Evolutionary conservation across 1,140 invertebrate genomes (phyloP), one percentile per base, ranked within the genome.

Genomic region (Drusus annulatus): DNA sequence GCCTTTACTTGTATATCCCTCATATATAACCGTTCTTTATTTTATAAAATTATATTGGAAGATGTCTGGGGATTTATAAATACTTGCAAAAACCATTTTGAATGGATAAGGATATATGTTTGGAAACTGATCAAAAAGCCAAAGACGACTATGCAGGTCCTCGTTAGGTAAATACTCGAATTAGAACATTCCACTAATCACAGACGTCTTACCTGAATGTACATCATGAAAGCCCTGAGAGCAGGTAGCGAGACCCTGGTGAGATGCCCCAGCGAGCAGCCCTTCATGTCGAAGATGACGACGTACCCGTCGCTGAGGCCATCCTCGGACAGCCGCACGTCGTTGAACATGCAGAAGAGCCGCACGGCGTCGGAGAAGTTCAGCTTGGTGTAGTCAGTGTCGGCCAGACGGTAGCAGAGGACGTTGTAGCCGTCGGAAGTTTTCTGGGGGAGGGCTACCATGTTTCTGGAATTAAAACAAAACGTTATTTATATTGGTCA

Each of bases 201-300:
- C n/a, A n/a, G n/a, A n/a, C n/a, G n/a, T n/a, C n/a, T 84, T 83
- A 93, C 92, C 91, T 93, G 93, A 80, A 93, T 93, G 82, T 93
- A 93, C 76, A 89, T 84, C 91, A 93, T 92, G 81, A 93, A 93
- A 7, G 90, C 90, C 82, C 91, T 87, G 3, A 93, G 84, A 1
- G 90, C 89, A 3, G 91, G 90, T 69, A 93, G 80, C 21, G 90
- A 91, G 0, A 93, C 91, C 81, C 91, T 86, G 0, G 92, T 92
- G 21, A 93, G 86, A 85, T 93, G 93, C 0, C 91, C 92, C 10
- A 93, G 85, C 10, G 88, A 88, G 76, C 91, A 90, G 7, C 92
- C 92, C 84, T 92, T 92, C 92, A 93, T 93, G 84, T 93, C 93
- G 82, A 93, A 93, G 71, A 93, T 89, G 28, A 93, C 91, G 45